Percentiles rank a stretch among this genome's conserved stretches.
These are phyloP conservation scores for Drusus annulatus DNA, from an alignment of 1,140 invertebrate species.

Conservation along the genomic window DNA sequence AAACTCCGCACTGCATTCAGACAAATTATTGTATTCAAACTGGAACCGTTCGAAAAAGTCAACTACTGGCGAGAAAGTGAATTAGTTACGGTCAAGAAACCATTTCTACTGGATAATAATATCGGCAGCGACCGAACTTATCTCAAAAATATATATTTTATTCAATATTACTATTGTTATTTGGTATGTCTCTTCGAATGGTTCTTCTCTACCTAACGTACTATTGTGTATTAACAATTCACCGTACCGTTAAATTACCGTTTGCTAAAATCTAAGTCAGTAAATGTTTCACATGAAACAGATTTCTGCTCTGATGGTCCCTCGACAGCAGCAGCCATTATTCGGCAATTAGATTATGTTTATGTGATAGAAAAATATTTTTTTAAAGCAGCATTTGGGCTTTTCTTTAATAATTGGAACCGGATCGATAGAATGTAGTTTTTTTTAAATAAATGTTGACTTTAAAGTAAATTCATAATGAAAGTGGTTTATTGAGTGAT, in stretches of 20 bases:
- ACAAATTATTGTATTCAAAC: slow-evolving; percentile 24
- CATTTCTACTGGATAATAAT: slow-evolving; percentile 15
- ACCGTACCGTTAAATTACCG: slow-evolving; percentile 27
- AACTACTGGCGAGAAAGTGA: slow-evolving; percentile 37
- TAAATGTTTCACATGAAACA: slow-evolving; percentile 20
- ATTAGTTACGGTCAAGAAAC: slow-evolving; percentile 39
- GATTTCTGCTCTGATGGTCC: neutral
- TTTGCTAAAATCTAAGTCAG: slow-evolving; percentile 24
- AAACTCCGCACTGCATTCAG: neutral
- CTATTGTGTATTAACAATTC: slow-evolving; percentile 5
- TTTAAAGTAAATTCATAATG: too few species aligned
- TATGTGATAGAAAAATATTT: too few species aligned
- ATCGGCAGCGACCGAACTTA: too few species aligned
- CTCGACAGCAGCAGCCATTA: neutral
- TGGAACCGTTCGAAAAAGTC: slow-evolving; percentile 39
- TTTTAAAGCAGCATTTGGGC: too few species aligned
- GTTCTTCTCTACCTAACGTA: neutral
- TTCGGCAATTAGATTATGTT: neutral
- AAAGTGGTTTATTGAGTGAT: too few species aligned
- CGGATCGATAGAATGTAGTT: too few species aligned
- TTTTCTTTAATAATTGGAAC: too few species aligned
- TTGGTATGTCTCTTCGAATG: neutral
- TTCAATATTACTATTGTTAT: neutral
- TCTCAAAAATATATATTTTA: too few species aligned
- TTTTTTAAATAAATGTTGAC: too few species aligned